These are phyloP conservation scores for Pandemis heparana DNA, from an alignment of 2,888 invertebrate species.

Conservation along the genomic window DNA sequence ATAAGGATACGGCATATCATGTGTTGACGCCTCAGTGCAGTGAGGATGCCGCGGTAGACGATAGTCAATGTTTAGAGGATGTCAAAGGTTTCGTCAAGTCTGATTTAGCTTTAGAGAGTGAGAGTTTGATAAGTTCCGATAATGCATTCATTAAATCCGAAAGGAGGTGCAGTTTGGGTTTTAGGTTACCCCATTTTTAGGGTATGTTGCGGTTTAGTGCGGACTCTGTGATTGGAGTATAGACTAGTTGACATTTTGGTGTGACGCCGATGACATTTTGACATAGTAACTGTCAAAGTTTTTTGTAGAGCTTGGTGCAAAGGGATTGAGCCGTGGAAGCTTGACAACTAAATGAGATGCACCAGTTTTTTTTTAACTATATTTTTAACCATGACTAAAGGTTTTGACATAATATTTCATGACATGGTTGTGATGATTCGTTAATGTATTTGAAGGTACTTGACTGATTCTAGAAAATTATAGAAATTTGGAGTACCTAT, in stretches of 20 bases:
- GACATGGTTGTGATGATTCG: too few species aligned
- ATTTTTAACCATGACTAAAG: too few species aligned
- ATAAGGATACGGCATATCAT: conserved; percentile 84
- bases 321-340: too few species aligned
- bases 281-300: neutral
- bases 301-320: too few species aligned
- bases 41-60: conserved; percentile 43
- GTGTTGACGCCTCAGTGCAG: conserved; percentile 51
- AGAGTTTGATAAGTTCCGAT: conserved; percentile 71
- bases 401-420: too few species aligned
- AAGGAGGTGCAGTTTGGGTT: conserved; percentile 61
- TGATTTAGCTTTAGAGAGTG: conserved; percentile 68
- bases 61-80: conserved; percentile 66
- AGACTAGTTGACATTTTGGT: neutral
- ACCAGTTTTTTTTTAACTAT: too few species aligned
- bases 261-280: neutral
- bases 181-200: conserved; percentile 55
- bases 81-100: conserved; percentile 62
- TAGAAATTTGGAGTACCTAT: too few species aligned
- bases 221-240: neutral
- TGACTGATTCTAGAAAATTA: too few species aligned
- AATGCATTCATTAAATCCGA: conserved; percentile 77
- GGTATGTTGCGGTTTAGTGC: neutral
- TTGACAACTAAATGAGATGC: too few species aligned
- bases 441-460: too few species aligned